Conservation (phyloP, 2,797 vertebrate genomes). For the Phoebastria nigripes region DNA sequence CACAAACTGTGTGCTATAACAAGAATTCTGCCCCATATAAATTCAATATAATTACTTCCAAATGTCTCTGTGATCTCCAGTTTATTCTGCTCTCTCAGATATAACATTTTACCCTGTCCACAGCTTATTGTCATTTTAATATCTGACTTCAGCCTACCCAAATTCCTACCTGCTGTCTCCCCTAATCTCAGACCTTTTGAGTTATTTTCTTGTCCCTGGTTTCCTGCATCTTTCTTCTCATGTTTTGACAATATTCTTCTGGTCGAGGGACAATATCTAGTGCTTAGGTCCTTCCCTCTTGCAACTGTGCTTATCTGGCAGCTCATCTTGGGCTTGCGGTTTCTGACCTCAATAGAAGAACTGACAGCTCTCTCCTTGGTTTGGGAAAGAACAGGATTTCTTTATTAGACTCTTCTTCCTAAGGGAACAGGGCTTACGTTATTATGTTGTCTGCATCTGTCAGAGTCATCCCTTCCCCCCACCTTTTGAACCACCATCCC, state of each 20-base stretch:
- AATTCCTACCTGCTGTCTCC: neutral
- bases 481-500: neutral
- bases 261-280: neutral
- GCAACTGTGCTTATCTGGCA: neutral
- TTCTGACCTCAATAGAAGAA: neutral
- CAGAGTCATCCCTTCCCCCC: neutral
- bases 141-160: neutral
- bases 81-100: neutral
- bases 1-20: neutral
- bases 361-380: neutral
- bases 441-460: neutral
- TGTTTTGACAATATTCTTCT: neutral
- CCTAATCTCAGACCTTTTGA: neutral
- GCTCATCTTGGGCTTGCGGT: neutral
- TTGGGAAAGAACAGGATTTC: neutral
- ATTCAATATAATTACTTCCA: neutral
- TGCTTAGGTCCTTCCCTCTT: neutral
- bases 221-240: neutral
- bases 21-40: neutral
- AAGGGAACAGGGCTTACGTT: neutral
- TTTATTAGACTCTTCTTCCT: constrained; percentile 1
- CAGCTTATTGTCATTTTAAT: neutral
- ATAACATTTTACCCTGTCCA: neutral
- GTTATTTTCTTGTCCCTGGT: neutral
- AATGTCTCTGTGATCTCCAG: neutral